phyloP scores from a whole-genome alignment of 2,113 vertebrate genomes.

The Sphaerodactylus townsendi region DNA sequence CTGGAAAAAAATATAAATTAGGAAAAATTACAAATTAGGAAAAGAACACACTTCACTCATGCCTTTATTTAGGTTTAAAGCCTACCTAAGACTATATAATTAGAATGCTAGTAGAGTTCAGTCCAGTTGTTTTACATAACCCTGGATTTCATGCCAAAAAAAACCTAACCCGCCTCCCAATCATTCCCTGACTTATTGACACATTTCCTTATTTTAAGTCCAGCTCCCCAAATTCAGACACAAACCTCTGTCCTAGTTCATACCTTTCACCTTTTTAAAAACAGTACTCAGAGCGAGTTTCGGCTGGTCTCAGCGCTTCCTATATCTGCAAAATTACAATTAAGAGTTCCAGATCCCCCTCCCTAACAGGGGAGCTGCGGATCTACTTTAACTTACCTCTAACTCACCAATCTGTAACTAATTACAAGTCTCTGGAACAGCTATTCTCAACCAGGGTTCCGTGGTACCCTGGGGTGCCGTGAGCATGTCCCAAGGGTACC shows the following conservation, averaged over 20 bases:
- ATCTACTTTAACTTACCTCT: neutral
- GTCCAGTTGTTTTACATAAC: neutral
- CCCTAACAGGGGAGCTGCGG: neutral
- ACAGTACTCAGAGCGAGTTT: too few species aligned
- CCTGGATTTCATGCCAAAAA: neutral
- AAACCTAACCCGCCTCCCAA: neutral
- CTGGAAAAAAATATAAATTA: slow-evolving; percentile 79
- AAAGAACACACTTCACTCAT: neutral
- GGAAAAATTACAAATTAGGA: neutral
- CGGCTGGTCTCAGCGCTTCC: neutral
- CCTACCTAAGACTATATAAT: neutral
- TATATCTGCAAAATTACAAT: neutral
- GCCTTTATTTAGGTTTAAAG: neutral
- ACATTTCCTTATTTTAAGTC: neutral
- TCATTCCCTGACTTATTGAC: neutral
- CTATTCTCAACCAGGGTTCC: too few species aligned
- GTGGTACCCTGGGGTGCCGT: too few species aligned
- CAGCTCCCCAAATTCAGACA: neutral
- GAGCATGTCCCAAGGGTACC: too few species aligned
- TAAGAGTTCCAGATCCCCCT: neutral
- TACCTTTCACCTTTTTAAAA: neutral
- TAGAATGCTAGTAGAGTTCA: neutral
- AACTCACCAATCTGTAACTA: neutral
- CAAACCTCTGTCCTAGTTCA: neutral
- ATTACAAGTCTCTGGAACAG: too few species aligned